Evolutionary conservation across 2,888 invertebrate species (phyloP), one percentile per base, ranked within the genome.

Genomic region (Ypsolopha scabrella): DNA sequence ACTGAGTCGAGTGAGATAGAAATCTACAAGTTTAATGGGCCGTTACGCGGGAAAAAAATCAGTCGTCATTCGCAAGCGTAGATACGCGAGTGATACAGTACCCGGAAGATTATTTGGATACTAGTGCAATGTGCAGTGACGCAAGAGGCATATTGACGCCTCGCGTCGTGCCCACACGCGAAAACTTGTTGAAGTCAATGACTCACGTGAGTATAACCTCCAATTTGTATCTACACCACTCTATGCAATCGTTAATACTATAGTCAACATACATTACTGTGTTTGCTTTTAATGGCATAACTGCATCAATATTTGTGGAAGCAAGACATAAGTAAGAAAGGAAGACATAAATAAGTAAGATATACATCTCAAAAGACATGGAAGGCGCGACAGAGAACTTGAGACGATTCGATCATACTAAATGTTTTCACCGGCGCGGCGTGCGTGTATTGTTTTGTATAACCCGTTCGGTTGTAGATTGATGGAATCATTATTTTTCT

Each of bases 1-100:
- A 74, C 72, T 64, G 65, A 64, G 62, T 63, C 70, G 86, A 87
- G 83, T 67, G 87, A 85, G 87, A 87, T 80, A 80, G 82, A 79
- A 80, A 79, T 81, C 80, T 80, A 81, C 83, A 78, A 85, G 81
- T 83, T 86, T 87, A 87, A 87, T 87, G 83, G 86, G 76, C 85
- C 79, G 86, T 87, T 82, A 81, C 80, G 78, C 75, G 82, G 80
- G 83, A 85, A 86, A 87, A 24, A 87, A 87, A 85, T 82, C 87
- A 86, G 85, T 83, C 81, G 72, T 79, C 83, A 85, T 86, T 86
- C 82, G 85, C 83, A 74, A 81, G 78, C 74, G 80, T 82, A 83
- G 85, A 85, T 82, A 82, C 81, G 80, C 75, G 79, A 80, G 82
- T 83, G 85, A 85, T 83, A 82, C 81, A 78, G 70, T 69, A 75